These are phyloP conservation scores for Cuniculus paca DNA, from an alignment of 2,797 vertebrate genomes.

Conservation along the genomic window DNA sequence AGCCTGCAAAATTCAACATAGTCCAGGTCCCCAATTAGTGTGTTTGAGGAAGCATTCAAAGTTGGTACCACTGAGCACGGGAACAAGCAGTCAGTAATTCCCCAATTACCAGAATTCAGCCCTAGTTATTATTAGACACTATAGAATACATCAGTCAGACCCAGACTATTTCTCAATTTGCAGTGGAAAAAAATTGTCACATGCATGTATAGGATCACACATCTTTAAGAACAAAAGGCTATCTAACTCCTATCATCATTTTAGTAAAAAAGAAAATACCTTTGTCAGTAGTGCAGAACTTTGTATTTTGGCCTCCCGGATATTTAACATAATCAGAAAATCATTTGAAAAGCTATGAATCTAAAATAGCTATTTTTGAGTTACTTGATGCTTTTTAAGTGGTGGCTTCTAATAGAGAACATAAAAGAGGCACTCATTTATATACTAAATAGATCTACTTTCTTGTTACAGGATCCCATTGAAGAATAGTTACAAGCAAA, in stretches of 20 bases:
- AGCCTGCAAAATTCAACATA: conserved; percentile 82
- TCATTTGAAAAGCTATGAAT: background rate
- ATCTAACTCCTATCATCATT: conserved; percentile 27
- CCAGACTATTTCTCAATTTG: background rate
- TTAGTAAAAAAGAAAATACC: background rate
- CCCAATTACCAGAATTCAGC: background rate
- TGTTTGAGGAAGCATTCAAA: conserved; percentile 71
- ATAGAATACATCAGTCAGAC: background rate
- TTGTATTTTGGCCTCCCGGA: background rate
- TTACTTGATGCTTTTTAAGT: conserved; percentile 26
- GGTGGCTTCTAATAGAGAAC: background rate
- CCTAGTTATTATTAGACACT: conserved; percentile 42
- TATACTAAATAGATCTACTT: background rate
- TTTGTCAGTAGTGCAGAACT: background rate
- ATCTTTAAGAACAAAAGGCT: background rate
- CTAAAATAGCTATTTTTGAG: background rate
- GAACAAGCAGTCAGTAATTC: conserved; percentile 31
- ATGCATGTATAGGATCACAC: background rate
- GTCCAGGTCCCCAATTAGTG: conserved; percentile 82
- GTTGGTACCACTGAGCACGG: conserved; percentile 23
- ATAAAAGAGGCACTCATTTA: background rate
- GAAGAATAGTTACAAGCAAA: background rate
- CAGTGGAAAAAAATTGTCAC: background rate
- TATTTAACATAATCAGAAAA: conserved; percentile 29
- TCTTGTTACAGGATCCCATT: background rate